Conservation (phyloP, 2,113 vertebrate genomes). For the Hystrix brachyura region DNA sequence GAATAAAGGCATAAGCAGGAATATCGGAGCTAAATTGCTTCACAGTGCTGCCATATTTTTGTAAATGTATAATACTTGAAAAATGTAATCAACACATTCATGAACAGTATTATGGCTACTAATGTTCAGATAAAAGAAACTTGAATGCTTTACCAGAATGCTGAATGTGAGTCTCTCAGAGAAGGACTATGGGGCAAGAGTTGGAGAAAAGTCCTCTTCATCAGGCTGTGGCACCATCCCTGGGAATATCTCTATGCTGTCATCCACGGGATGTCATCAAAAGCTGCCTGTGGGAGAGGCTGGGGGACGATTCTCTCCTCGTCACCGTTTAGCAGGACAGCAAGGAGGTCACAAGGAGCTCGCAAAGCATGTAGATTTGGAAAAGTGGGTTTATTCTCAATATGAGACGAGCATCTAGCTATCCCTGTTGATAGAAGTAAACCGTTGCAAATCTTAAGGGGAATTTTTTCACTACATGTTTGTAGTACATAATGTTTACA, state of each 20-base stretch:
- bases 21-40: not conserved
- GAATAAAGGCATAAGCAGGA: not conserved
- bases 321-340: not conserved
- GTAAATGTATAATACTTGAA: not conserved
- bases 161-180: not conserved
- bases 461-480: not conserved
- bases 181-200: not conserved
- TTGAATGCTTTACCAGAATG: not conserved
- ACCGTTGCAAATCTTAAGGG: not conserved
- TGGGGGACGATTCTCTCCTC: constrained; percentile 30
- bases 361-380: not conserved
- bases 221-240: not conserved
- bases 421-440: not conserved
- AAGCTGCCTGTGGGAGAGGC: not conserved
- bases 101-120: not conserved
- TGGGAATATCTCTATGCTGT: not conserved
- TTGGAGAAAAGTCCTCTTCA: not conserved
- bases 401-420: not conserved
- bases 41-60: not conserved
- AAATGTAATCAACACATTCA: not conserved
- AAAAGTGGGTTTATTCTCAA: constrained; percentile 14
- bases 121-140: constrained; percentile 28
- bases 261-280: not conserved
- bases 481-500: not conserved
- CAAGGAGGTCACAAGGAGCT: not conserved